These are phyloP conservation scores for Esox niger DNA, from an alignment of 2,113 vertebrate genomes.

Conservation along the genomic window DNA sequence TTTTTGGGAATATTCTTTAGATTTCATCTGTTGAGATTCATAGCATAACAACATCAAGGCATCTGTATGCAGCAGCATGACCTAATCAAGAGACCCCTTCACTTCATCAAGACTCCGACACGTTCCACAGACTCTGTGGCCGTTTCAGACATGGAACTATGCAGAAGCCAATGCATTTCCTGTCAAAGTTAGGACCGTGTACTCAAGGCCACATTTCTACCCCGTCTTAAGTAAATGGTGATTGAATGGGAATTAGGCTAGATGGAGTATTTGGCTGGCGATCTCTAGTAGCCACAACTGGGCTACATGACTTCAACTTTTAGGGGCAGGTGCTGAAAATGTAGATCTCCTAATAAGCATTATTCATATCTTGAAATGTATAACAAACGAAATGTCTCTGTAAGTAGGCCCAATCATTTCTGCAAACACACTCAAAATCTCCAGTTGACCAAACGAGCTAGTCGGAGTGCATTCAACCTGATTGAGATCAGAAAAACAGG, in stretches of 20 bases:
- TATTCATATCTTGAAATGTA: too few species aligned
- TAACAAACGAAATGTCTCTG: too few species aligned
- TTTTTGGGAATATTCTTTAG: too few species aligned
- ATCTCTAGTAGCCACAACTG: neutral
- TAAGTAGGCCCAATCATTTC: too few species aligned
- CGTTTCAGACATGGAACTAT: conserved; percentile 58
- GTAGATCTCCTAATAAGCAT: too few species aligned
- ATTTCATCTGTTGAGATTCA: neutral
- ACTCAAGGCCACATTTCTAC: conserved; percentile 39
- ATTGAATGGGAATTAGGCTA: conserved; percentile 26
- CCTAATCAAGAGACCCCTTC: conserved; percentile 65
- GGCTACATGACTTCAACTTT: too few species aligned
- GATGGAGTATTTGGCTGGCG: neutral
- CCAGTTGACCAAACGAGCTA: too few species aligned
- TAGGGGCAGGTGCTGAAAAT: too few species aligned
- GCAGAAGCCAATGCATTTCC: conserved; percentile 63
- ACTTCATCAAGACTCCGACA: conserved; percentile 61
- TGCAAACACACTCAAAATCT: too few species aligned
- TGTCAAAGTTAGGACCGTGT: conserved; percentile 45
- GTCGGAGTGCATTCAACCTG: too few species aligned
- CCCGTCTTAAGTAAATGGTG: conserved; percentile 37
- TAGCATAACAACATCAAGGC: conserved; percentile 38
- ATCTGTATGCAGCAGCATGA: conserved; percentile 67
- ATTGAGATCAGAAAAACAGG: too few species aligned
- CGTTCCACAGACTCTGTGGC: conserved; percentile 53